Evolutionary conservation across 2,113 vertebrate species (phyloP), one percentile per base, ranked within the genome.

Genomic region (Nothobranchius furzeri): DNA sequence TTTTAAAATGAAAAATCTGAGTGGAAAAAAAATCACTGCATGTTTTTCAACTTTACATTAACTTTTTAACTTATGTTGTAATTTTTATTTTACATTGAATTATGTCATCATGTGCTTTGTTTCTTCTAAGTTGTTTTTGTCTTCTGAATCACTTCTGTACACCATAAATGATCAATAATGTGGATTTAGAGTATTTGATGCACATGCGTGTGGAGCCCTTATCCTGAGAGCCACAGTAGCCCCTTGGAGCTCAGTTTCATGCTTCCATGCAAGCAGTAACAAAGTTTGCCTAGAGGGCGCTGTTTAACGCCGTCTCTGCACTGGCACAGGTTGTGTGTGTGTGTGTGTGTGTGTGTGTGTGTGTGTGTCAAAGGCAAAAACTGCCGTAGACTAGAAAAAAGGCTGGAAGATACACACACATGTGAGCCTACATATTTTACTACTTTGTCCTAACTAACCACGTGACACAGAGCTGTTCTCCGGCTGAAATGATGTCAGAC

Each of bases 281-380:
- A 74, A 57, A 58, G 58, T 74, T 24, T 50, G 67, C 59, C 78
- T 83, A 91, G 91, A 87, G 86, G 92, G 87, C 88, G 70, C 79
- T 90, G 75, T 90, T 78, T 15, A 73, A 70, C 65, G n/a, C 63
- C 9, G 42, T 71, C 60, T 70, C 60, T 57, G 55, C 42, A 61
- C 25, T 57, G 59, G 45, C 53, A 76, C n/a, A 47, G 17, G 36
- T 20, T 30, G 51, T 30, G 14, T 54, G 45, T 63, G 12, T 51
- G 60, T 67, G 69, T 49, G 52, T 59, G 42, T 59, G 20, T 20
- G 20, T 30, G 51, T 30, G 14, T 54, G 45, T 63, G 12, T 51
- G 60, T 67, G 69, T 49, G 52, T 59, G 42, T 59, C 70, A 42
- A 49, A 76, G 60, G 58, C 12, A 64, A 42, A 4, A 50, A 43